Evolutionary conservation across 2,797 vertebrate genomes (phyloP).

Genomic region (Xiphophorus birchmanni): DNA sequence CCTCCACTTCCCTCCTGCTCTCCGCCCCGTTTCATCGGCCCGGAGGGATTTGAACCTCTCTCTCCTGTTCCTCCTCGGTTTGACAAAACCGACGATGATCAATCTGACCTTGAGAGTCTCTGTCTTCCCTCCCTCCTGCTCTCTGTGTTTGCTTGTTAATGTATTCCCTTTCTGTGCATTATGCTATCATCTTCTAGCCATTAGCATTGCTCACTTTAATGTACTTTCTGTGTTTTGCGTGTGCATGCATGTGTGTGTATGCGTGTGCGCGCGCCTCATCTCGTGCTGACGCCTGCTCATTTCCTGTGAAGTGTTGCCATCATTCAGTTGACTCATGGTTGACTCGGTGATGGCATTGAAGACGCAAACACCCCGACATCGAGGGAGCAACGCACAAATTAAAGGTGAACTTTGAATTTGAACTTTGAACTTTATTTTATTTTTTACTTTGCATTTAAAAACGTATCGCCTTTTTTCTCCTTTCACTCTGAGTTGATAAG

Average conservation of each 20-base stretch:
- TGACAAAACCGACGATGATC: slow-evolving; percentile 60
- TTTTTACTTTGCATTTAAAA: neutral
- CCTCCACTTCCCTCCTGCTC: neutral
- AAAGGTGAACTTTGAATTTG: neutral
- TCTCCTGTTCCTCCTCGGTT: neutral
- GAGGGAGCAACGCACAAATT: neutral
- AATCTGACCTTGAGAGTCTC: slow-evolving; percentile 73
- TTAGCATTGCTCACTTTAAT: slow-evolving; percentile 12
- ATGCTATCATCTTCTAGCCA: slow-evolving; percentile 17
- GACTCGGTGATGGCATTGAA: slow-evolving; percentile 8
- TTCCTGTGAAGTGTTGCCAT: slow-evolving; percentile 12
- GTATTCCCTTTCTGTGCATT: slow-evolving; percentile 19
- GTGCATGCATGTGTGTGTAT: neutral
- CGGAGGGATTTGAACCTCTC: neutral
- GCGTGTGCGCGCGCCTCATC: neutral
- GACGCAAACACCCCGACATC: neutral
- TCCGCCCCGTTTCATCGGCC: neutral
- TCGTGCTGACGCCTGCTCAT: slow-evolving; percentile 1
- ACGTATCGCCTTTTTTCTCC: too few relatives aligned
- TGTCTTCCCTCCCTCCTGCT: slow-evolving; percentile 19
- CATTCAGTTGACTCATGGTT: slow-evolving; percentile 25
- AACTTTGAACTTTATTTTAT: neutral
- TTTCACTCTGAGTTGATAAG: neutral
- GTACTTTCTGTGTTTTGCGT: too few relatives aligned
- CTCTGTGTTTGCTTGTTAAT: slow-evolving; percentile 11